phyloP scores from a whole-genome alignment of 2,797 vertebrate species.

The Astyanax mexicanus region DNA sequence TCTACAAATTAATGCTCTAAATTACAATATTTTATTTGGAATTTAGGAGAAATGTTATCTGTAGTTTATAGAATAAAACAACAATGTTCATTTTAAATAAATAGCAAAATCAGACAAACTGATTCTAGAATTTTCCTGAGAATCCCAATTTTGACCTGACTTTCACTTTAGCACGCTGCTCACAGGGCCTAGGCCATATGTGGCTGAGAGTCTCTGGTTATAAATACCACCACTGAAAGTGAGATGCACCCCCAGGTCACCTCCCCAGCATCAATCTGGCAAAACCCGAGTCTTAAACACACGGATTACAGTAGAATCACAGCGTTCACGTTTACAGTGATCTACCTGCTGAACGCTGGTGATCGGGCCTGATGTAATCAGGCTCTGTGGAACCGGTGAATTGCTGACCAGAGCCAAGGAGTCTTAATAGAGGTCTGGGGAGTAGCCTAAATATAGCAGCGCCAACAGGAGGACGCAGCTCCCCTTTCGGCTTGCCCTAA shows the following conservation, averaged over 20 bases:
- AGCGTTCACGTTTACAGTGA: background rate
- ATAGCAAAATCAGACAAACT: no score
- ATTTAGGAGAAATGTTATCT: no score
- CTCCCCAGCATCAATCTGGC: background rate
- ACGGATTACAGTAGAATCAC: background rate
- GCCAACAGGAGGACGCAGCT: conserved; percentile 70
- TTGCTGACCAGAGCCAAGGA: conserved; percentile 66
- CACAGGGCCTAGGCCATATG: conserved; percentile 77
- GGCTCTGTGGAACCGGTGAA: conserved; percentile 1
- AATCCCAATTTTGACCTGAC: conserved; percentile 16
- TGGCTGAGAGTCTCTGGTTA: conserved; percentile 71
- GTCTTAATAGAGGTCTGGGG: conserved; percentile 62
- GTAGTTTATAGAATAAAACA: no score
- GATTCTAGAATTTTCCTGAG: background rate
- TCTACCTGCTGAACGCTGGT: background rate
- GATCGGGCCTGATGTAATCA: conserved; percentile 4
- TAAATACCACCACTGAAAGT: conserved; percentile 75
- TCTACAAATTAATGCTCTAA: no score
- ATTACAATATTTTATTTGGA: no score
- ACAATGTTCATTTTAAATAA: no score
- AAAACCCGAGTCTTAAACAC: background rate
- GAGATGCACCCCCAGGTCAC: conserved; percentile 40
- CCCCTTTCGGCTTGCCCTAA: conserved; percentile 93
- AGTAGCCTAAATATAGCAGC: conserved; percentile 89
- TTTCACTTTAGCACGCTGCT: conserved; percentile 58